These are phyloP conservation scores for Plotosus lineatus DNA, from an alignment of 2,113 vertebrate species.

Conservation along the genomic window DNA sequence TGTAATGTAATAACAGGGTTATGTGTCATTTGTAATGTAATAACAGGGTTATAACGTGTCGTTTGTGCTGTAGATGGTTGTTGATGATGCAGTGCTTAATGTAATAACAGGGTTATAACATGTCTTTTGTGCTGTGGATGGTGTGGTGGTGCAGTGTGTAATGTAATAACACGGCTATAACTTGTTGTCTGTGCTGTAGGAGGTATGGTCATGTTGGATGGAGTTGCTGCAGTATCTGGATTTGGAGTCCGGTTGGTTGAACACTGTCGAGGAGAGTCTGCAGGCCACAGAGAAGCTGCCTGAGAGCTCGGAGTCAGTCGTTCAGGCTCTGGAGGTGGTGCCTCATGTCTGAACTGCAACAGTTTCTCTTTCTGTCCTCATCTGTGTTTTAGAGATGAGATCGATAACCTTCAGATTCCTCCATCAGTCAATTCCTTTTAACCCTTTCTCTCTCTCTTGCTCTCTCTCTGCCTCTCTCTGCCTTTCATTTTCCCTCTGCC, in stretches of 20 bases:
- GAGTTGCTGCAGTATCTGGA: constrained; percentile 94
- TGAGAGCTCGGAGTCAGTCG: constrained; percentile 78
- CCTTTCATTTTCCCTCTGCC: neutral
- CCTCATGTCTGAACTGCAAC: too few relatives aligned
- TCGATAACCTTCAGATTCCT: neutral
- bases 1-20: constrained; percentile 1
- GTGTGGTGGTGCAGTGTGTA: neutral
- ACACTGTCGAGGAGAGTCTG: constrained; percentile 82
- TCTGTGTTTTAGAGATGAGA: neutral
- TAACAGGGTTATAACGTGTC: neutral
- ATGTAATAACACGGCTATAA: constrained; percentile 7
- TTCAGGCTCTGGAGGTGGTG: constrained; percentile 85
- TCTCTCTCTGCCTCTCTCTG: neutral
- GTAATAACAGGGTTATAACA: neutral
- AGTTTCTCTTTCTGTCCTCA: neutral
- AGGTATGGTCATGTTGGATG: constrained; percentile 99
- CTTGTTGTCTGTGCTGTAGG: constrained; percentile 66
- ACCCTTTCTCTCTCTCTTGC: neutral
- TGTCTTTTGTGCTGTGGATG: neutral
- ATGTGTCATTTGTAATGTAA: neutral
- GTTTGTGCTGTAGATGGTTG: neutral
- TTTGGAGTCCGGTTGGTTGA: constrained; percentile 87
- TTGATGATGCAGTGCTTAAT: constrained; percentile 77
- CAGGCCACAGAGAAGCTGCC: constrained; percentile 77
- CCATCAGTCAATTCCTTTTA: neutral